Evolutionary conservation across 37 sponge, comb jelly and placozoan species (phyloP), one percentile per base, ranked within the genome.

Genomic region (Halisarca cf. caerulea): DNA sequence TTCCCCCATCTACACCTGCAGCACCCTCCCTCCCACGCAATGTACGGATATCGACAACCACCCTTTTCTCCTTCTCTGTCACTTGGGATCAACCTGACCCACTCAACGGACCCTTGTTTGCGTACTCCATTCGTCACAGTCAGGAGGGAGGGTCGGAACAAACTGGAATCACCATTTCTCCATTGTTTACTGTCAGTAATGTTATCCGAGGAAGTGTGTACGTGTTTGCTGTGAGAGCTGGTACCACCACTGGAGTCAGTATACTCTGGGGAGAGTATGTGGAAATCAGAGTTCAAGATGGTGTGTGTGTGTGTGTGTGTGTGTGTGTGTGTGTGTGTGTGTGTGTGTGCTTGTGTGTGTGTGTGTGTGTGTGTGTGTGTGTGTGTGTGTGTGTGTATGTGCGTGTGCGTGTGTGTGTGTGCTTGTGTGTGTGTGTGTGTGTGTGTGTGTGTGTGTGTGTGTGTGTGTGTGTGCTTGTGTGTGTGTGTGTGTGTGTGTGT

Each of bases 11-110:
- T 55, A 0, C 35, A 0, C 20, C 59, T 58, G 58, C 36, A 91
- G 91, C 88, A 72, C 92, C 92, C 24, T 55, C 81, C 11, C 59
- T 68, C 2, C 92, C 92, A 30, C 36, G 86, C 32, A 80, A 86
- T 54, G 59, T 92, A 27, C 64, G 72, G 35, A 55, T 92, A 25
- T 24, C 60, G 6, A 42, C 59, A 79, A 55, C 64, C 62, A 79
- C 84, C 36, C 36, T 80, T 34, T 73, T 86, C 54, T 81, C 87
- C 61, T 6, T 86, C 80, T 54, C 84, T 32, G 14, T 92, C 38
- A 27, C 77, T 6, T 92, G 92, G 92, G 77, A 62, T 64, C 28
- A 32, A 0, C 92, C 92, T 0, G 41, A 78, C 23, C 86, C 89
- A 0, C 79, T 86, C 14, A 92, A 92, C 38, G 92, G 92, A 23